Conservation (phyloP, 2,888 invertebrate species). For the Stegana nigrithorax region DNA sequence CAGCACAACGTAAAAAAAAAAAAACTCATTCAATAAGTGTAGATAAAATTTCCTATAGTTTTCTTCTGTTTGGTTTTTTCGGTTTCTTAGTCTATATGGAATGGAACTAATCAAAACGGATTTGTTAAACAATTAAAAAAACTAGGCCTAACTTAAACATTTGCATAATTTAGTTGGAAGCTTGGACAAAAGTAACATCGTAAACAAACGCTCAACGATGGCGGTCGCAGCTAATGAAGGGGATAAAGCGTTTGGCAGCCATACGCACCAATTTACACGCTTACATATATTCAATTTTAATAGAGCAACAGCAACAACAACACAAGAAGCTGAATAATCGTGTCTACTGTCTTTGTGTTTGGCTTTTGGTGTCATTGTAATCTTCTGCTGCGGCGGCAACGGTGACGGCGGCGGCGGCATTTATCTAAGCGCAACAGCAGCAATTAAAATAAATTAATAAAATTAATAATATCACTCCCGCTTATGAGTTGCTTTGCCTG, state of each 20-base stretch:
- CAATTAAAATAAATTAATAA: slow-evolving; percentile 64
- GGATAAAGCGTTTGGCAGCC: background rate
- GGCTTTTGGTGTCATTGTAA: slow-evolving; percentile 15
- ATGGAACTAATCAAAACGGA: too few relatives aligned
- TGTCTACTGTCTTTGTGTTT: slow-evolving; percentile 19
- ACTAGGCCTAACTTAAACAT: too few relatives aligned
- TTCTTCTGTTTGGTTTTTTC: slow-evolving; percentile 22
- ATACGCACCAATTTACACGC: background rate
- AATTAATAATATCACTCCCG: slow-evolving; percentile 63
- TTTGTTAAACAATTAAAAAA: background rate
- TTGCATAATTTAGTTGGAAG: too few relatives aligned
- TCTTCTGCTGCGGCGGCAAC: slow-evolving; percentile 19
- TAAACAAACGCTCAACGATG: background rate
- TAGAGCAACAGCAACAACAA: slow-evolving; percentile 19
- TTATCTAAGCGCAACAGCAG: slow-evolving; percentile 43
- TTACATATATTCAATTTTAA: slow-evolving; percentile 29
- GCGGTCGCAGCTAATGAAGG: too few relatives aligned
- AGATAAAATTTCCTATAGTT: too few relatives aligned
- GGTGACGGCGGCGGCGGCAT: slow-evolving; percentile 41
- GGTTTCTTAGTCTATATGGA: slow-evolving; percentile 45
- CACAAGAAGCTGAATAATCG: background rate
- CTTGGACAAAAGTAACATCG: background rate
- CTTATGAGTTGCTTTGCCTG: slow-evolving; percentile 32
- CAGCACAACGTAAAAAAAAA: too few relatives aligned
- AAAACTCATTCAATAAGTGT: too few relatives aligned